Evolutionary conservation across 2,797 vertebrate genomes (phyloP), one percentile per base, ranked within the genome.

Genomic region (Enteromius paludinosus): DNA sequence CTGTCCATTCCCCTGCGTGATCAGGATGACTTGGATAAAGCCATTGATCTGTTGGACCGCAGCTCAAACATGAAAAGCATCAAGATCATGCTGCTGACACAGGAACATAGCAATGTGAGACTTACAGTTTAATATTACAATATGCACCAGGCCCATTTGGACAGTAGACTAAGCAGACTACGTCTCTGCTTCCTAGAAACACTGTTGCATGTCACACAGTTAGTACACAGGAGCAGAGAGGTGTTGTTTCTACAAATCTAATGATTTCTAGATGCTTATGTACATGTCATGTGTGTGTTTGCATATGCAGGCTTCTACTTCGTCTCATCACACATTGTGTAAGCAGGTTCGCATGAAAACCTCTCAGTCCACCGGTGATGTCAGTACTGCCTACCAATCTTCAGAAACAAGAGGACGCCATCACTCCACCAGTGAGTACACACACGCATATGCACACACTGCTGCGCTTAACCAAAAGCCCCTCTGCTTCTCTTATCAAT

Each of bases 41-140:
- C 97, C 2, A 90, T 99, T 59, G 96, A 99, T 90, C 95, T 99
- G 82, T 92, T 99, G 74, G 97, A 98, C 91, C 91, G 97, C 90
- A 99, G 97, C 93, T 95, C 95, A 38, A 98, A 96, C 91, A 96
- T 98, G 97, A 99, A 99, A 93, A 98, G 98, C 93, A 97, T 99
- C 91, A 95, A 95, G 89, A 98, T 99, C 90, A 91, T 98, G 85
- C 92, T 99, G 84, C 94, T 99, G 84, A 94, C 95, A 52, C 96
- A 95, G 87, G 96, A 98, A 90, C 95, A 94, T 89, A 96, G 95
- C 89, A 96, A 97, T 64, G 98, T 98, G 90, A 93, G 96, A 64
- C 25, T 45, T 18, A 15, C 17, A 20, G 20, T 59, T 28, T 56
- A 28, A 23, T 56, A 43, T 62, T 3, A 17, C 5, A 66, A 7